These are phyloP conservation scores for Fissipunctia ypsillon DNA, from an alignment of 2,888 invertebrate species.

Conservation along the genomic window DNA sequence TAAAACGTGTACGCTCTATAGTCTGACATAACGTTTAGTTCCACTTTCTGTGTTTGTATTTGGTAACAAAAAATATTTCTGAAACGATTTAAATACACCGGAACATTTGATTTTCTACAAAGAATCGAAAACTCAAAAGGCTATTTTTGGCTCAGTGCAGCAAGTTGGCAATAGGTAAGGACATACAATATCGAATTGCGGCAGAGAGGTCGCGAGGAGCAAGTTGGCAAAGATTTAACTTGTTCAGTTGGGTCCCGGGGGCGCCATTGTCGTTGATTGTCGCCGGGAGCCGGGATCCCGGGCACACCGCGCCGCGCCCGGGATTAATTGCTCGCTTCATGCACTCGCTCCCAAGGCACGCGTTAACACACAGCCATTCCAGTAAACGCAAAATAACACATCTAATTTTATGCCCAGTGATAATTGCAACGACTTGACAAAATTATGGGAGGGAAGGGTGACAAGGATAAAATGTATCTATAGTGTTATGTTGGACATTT, in stretches of 20 bases:
- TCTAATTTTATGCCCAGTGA: conserved; percentile 84
- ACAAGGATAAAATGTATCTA: conserved; percentile 22
- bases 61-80: conserved; percentile 1
- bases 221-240: conserved; percentile 89
- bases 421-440: conserved; percentile 76
- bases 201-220: conserved; percentile 65
- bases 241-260: conserved; percentile 83
- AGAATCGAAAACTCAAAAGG: background rate
- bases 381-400: conserved; percentile 87
- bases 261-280: conserved; percentile 87
- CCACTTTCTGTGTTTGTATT: conserved; percentile 25
- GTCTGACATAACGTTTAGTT: conserved; percentile 29
- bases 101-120: conserved; percentile 11
- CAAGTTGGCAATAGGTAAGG: conserved; percentile 61
- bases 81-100: background rate
- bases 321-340: conserved; percentile 87
- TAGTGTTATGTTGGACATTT: conserved; percentile 11
- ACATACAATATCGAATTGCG: conserved; percentile 72
- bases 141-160: conserved; percentile 43
- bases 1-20: background rate
- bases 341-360: conserved; percentile 85
- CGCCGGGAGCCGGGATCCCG: conserved; percentile 82
- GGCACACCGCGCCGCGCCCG: conserved; percentile 62
- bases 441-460: conserved; percentile 58
- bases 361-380: conserved; percentile 83